Evolutionary conservation across 37 sponge, comb jelly and placozoan species (phyloP), one percentile per base, ranked within the genome.

Genomic region (Eunapius fragilis): DNA sequence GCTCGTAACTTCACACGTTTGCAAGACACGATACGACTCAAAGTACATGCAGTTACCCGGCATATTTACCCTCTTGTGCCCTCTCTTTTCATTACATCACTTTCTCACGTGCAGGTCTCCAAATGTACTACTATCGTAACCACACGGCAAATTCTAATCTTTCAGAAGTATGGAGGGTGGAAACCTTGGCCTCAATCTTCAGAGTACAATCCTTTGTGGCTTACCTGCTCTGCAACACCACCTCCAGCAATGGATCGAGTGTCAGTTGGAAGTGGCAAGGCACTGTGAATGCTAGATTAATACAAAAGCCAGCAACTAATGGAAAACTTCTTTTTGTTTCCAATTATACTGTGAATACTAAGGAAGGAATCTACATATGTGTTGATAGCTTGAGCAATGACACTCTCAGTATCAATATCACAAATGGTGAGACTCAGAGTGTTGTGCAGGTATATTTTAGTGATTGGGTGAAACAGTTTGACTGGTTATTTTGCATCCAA

Each of bases 181-280:
- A 78, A 33, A 79, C 82, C 13, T 72, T 90, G 38, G 86, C 87
- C 27, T 58, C 83, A 5, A 30, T 75, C 9, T 11, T 58, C 58
- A 58, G 14, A 58, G 22, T 17, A 58, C 19, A 19, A 19, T 17
- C 58, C 58, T 58, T 19, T 11, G 58, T 58, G 6, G 58, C 58
- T 2, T 58, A 58, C 17, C 22, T 58, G 7, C 58, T 58, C 14
- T 89, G 90, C 41, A 84, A 73, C 69, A 79, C 85, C 24, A 79
- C 85, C 14, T 17, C 36, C 25, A 76, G 71, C 50, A 36, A 70
- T 67, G 71, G 71, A 19, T 37, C 47, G 31, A 58, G 74, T 2
- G 23, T 89, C 0, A 58, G 0, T 13, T 89, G 90, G 90, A 31
- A 75, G 71, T 48, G 38, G 0, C 48, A 31, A 3, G 85, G 67